A percentile compares a stretch with the other conserved stretches of the same genome.
Conservation (phyloP, 2,888 invertebrate species). For the Synergus itoensis region DNA sequence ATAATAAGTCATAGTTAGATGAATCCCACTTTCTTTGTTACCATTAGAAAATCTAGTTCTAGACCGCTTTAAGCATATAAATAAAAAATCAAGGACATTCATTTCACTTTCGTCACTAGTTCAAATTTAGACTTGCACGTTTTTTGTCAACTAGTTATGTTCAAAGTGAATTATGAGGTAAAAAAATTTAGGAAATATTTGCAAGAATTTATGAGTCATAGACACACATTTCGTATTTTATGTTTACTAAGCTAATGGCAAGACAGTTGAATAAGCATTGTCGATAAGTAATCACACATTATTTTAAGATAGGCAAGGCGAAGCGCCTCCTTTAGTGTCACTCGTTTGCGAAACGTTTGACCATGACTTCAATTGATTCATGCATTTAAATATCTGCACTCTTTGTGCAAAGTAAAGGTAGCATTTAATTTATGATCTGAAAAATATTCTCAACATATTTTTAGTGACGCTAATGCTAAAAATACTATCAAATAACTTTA, state of each 20-base stretch:
- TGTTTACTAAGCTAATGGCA: neutral
- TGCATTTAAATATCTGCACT: constrained; percentile 26
- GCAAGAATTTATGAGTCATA: constrained; percentile 6
- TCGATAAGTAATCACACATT: constrained; percentile 38
- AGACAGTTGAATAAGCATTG: constrained; percentile 13
- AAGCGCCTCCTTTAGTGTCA: constrained; percentile 30
- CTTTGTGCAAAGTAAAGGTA: neutral
- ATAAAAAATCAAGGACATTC: neutral
- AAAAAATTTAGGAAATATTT: too few species aligned
- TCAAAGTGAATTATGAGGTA: neutral
- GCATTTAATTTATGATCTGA: neutral
- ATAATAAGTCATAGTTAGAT: constrained; percentile 8
- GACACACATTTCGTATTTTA: neutral
- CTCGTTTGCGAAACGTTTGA: constrained; percentile 33
- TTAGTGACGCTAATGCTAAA: neutral
- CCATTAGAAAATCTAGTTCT: constrained; percentile 5
- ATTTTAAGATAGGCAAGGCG: constrained; percentile 16
- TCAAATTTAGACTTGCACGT: neutral
- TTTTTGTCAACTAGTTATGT: neutral
- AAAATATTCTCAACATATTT: neutral
- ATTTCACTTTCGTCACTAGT: neutral
- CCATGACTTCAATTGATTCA: constrained; percentile 39
- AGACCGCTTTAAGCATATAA: neutral
- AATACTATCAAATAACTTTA: neutral
- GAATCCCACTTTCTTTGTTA: constrained; percentile 19